A percentile compares a stretch with the other conserved stretches of the same genome.
phyloP scores from a whole-genome alignment of 2,888 invertebrate genomes.

The Pammene aurita region DNA sequence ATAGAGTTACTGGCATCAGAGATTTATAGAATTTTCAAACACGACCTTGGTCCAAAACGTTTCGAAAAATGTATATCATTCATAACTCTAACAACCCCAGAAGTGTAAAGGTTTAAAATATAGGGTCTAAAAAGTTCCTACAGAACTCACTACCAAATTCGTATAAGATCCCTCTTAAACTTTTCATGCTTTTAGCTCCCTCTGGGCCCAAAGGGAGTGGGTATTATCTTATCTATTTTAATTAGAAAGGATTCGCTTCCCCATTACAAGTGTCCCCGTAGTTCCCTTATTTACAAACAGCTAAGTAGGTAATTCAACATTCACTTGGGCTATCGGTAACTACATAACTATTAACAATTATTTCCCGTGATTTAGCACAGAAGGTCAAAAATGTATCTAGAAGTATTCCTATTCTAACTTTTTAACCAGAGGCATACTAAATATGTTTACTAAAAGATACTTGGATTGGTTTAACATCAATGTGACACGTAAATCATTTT shows the following conservation, averaged over 20 bases:
- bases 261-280: too few relatives aligned
- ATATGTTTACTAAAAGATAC: neutral
- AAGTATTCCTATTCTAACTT: too few relatives aligned
- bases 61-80: slow-evolving; percentile 37
- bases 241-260: neutral
- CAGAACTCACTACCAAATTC: slow-evolving; percentile 35
- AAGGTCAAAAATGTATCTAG: too few relatives aligned
- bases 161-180: too few relatives aligned
- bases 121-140: slow-evolving; percentile 27
- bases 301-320: too few relatives aligned
- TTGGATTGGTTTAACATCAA: neutral
- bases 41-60: slow-evolving; percentile 33
- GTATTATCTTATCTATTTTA: too few relatives aligned
- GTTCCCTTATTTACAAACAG: too few relatives aligned
- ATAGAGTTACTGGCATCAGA: slow-evolving; percentile 27
- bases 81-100: slow-evolving; percentile 8
- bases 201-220: too few relatives aligned
- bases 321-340: too few relatives aligned
- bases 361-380: too few relatives aligned
- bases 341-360: too few relatives aligned
- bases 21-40: slow-evolving; percentile 26
- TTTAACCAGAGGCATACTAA: neutral
- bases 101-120: slow-evolving; percentile 33
- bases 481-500: neutral
- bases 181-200: too few relatives aligned